These are phyloP conservation scores for Prionace glauca DNA, from an alignment of 2,797 vertebrate species.

Conservation along the genomic window DNA sequence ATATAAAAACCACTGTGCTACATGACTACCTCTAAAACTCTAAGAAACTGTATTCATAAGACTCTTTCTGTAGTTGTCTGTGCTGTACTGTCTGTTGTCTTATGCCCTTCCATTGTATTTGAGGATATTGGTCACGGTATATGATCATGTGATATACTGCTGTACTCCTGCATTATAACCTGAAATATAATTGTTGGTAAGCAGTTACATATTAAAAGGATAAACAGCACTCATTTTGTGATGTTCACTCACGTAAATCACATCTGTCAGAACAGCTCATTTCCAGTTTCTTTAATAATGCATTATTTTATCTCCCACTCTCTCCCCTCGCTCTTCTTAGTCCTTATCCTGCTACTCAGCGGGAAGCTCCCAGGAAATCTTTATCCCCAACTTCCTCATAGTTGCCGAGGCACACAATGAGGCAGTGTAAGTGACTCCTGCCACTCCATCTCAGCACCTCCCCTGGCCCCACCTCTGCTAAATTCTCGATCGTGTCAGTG, in stretches of 20 bases:
- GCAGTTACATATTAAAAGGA: neutral
- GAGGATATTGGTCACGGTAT: neutral
- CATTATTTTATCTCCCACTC: neutral
- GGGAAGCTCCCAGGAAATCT: neutral
- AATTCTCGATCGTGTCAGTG: neutral
- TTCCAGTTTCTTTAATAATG: neutral
- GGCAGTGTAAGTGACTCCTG: neutral
- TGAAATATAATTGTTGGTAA: neutral
- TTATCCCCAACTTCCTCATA: neutral
- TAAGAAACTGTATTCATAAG: neutral
- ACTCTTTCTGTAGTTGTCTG: neutral
- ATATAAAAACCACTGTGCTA: neutral
- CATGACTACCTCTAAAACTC: neutral
- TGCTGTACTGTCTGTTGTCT: neutral
- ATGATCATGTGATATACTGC: neutral
- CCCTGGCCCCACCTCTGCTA: neutral
- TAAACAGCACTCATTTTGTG: neutral
- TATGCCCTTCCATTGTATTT: neutral
- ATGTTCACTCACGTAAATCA: neutral
- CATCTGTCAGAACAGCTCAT: neutral
- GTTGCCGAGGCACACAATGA: neutral
- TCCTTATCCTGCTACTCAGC: neutral
- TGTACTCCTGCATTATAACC: neutral
- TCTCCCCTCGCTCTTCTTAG: neutral
- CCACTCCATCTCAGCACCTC: neutral